A percentile compares a stretch with the other conserved stretches of the same genome.
phyloP scores from a whole-genome alignment of 2,888 invertebrate species.

The Acleris emargana region DNA sequence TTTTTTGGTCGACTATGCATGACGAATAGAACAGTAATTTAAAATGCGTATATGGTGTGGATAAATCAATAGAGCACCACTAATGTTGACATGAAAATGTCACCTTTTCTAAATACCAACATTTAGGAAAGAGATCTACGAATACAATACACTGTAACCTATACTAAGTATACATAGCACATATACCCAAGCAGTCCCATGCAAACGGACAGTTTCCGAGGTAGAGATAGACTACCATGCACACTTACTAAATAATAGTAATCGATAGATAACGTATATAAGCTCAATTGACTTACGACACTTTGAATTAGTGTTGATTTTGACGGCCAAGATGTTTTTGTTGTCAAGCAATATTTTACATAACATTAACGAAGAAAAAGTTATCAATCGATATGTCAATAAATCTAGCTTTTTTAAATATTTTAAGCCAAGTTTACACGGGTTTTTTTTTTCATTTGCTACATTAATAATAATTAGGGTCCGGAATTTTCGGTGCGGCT shows the following conservation, averaged over 20 bases:
- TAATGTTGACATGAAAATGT: slow-evolving; percentile 15
- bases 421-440: background rate
- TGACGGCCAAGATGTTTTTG: background rate
- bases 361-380: background rate
- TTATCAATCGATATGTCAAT: background rate
- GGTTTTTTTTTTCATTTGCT: background rate
- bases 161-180: slow-evolving; percentile 43
- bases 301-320: background rate
- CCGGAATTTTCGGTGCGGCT: too few relatives aligned
- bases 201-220: slow-evolving; percentile 54
- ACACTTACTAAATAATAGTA: slow-evolving; percentile 33
- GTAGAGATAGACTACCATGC: slow-evolving; percentile 48
- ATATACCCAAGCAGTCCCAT: slow-evolving; percentile 68
- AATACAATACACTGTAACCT: slow-evolving; percentile 1
- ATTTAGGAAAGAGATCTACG: background rate
- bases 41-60: too few relatives aligned
- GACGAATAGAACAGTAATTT: too few relatives aligned
- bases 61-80: background rate
- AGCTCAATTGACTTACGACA: background rate
- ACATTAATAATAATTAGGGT: background rate
- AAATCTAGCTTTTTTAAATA: too few relatives aligned
- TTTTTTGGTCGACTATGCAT: too few relatives aligned
- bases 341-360: background rate
- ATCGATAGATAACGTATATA: background rate
- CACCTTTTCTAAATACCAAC: background rate